Evolutionary conservation across 1,140 invertebrate genomes (phyloP), one percentile per base, ranked within the genome.

Genomic region (Nylanderia fulva): DNA sequence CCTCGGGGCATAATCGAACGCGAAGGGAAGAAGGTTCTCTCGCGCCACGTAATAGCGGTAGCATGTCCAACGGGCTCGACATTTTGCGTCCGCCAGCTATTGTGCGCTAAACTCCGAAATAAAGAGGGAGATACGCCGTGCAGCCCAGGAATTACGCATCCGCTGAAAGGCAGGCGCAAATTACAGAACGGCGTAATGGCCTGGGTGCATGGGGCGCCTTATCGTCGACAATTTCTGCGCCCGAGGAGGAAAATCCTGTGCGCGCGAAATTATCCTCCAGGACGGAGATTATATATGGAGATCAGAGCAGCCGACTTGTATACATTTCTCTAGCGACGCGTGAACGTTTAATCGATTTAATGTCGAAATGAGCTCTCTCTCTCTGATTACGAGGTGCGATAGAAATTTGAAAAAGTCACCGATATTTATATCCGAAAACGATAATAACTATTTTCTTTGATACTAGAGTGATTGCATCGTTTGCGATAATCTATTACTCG

Each of bases 61-160:
- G 77, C 77, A 71, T 82, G 77, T 72, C 52, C 77, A 42, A 80
- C 52, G 48, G 33, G 54, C n/a, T 66, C 77, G 77, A 71, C 77
- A 71, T 71, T 80, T 71, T 36, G 48, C 77, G 66, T 82, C 66
- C 36, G 52, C 52, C 77, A 66, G 77, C 77, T 54, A 82, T 82
- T 82, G 77, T 82, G 77, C 77, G 77, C 77, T 82, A 82, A 82
- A 82, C 77, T 72, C 77, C 77, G 52, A 82, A 82, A 82, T 82
- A 72, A 82, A 82, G 77, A 66, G 56, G 77, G 66, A 82, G 77
- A 82, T 82, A 82, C 52, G 64, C 77, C 64, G 66, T 61, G 61
- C 75, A 45, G 64, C 48, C 75, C 77, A 24, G 64, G 52, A 80
- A 80, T 80, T 80, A 80, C 77, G 77, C 66, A 82, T 82, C 77